A percentile compares a stretch with the other conserved stretches of the same genome.
These are phyloP conservation scores for Dinoponera quadriceps DNA, from an alignment of 1,140 invertebrate genomes.

Conservation along the genomic window DNA sequence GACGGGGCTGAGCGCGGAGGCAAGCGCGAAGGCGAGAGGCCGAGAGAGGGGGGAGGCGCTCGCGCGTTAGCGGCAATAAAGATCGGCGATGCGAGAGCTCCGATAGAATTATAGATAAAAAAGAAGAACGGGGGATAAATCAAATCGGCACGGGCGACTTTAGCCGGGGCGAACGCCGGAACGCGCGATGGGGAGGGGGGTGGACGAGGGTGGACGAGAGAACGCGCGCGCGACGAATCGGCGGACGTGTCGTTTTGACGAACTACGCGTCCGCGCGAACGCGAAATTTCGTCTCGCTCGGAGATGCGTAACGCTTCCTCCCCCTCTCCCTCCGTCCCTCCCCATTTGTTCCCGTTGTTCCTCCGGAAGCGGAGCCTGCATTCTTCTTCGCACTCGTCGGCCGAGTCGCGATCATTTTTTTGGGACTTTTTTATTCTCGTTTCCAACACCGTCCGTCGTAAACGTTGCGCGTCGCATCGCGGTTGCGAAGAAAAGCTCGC, in stretches of 20 bases:
- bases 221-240: constrained; percentile 32
- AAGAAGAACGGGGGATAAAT: constrained; percentile 17
- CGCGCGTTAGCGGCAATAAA: constrained; percentile 45
- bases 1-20: background rate
- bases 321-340: no score
- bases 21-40: background rate
- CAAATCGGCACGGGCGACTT: constrained; percentile 65
- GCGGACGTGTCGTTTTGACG: constrained; percentile 64
- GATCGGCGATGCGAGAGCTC: constrained; percentile 31
- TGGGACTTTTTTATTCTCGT: background rate
- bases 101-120: constrained; percentile 35
- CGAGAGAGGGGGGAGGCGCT: background rate
- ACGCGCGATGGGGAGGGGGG: background rate
- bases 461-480: background rate
- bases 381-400: constrained; percentile 8
- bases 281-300: constrained; percentile 64
- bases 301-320: background rate
- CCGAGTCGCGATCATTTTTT: constrained; percentile 18
- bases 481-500: no score
- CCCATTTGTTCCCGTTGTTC: constrained; percentile 42
- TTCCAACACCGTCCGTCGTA: constrained; percentile 13
- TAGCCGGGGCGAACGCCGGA: constrained; percentile 14
- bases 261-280: constrained; percentile 64
- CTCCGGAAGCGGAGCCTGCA: constrained; percentile 39
- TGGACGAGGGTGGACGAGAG: constrained; percentile 17